A percentile compares a stretch with the other conserved stretches of the same genome.
These are phyloP conservation scores for Malurus cyaneus DNA, from an alignment of 2,113 vertebrate genomes.

Conservation along the genomic window DNA sequence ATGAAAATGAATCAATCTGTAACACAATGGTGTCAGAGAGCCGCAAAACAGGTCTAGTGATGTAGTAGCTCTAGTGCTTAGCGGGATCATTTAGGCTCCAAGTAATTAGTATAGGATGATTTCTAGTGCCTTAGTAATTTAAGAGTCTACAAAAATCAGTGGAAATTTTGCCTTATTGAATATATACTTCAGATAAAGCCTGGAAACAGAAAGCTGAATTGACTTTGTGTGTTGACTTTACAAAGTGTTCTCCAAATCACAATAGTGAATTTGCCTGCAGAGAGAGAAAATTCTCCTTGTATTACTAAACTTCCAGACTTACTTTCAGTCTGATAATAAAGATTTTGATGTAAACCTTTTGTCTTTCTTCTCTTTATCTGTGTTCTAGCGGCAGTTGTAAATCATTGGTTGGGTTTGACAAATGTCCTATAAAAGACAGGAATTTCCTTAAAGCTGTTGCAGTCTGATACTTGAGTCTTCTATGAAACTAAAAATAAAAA, in stretches of 20 bases:
- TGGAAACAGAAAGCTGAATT: neutral
- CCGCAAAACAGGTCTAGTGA: neutral
- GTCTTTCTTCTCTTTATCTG: neutral
- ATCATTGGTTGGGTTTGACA: neutral
- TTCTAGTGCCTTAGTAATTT: neutral
- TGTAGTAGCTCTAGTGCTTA: neutral
- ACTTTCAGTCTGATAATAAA: neutral
- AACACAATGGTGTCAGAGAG: neutral
- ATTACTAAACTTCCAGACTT: neutral
- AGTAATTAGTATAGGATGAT: neutral
- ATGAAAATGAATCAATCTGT: neutral
- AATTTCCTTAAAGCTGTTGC: neutral
- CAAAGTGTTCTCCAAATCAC: neutral
- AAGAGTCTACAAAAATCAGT: neutral
- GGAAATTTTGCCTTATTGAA: neutral
- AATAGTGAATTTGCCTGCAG: neutral
- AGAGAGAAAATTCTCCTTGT: neutral
- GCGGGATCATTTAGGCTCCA: neutral
- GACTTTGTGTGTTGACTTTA: conserved; percentile 8
- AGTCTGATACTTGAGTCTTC: neutral
- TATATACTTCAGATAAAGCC: neutral
- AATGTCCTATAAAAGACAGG: neutral
- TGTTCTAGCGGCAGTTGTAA: neutral
- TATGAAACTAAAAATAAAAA: neutral
- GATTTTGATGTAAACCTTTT: neutral